These are phyloP conservation scores for Scaptomyza tumidula DNA, from an alignment of 2,888 invertebrate genomes.

Conservation along the genomic window DNA sequence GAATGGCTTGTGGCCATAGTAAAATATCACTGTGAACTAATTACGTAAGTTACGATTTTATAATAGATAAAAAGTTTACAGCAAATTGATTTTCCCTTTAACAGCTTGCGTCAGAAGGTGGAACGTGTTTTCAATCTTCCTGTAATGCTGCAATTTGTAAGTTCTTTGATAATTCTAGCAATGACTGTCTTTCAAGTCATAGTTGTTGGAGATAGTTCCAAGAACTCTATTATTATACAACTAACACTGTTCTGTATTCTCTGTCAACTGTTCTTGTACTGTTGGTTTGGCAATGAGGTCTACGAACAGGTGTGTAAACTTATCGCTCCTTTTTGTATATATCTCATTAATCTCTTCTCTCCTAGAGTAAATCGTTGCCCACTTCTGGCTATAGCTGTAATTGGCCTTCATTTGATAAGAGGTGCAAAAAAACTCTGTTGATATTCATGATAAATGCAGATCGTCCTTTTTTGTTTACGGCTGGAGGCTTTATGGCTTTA, in stretches of 20 bases:
- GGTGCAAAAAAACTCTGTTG: conserved; percentile 59
- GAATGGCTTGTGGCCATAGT: conserved; percentile 50
- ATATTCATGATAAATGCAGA: conserved; percentile 59
- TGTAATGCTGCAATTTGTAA: conserved; percentile 71
- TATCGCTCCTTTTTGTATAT: background rate
- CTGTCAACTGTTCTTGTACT: conserved; percentile 71
- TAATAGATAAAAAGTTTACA: too few species aligned
- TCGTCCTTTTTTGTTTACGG: conserved; percentile 67
- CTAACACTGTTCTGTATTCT: conserved; percentile 70
- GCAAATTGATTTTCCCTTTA: background rate
- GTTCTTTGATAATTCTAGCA: conserved; percentile 68
- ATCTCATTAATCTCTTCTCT: too few species aligned
- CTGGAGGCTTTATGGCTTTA: conserved; percentile 70
- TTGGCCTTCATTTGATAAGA: conserved; percentile 67
- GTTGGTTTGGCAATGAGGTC: conserved; percentile 79
- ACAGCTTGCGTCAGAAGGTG: conserved; percentile 64
- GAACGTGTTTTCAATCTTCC: conserved; percentile 65
- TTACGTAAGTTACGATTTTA: conserved; percentile 43
- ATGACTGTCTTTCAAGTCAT: conserved; percentile 75
- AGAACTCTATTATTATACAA: conserved; percentile 64
- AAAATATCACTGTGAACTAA: conserved; percentile 68
- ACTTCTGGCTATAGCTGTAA: conserved; percentile 63
- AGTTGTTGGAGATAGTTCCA: conserved; percentile 54
- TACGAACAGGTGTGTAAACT: conserved; percentile 46
- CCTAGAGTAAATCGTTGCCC: conserved; percentile 70